Evolutionary conservation across 2,797 vertebrate genomes (phyloP).

Genomic region (Diplodus puntazzo): DNA sequence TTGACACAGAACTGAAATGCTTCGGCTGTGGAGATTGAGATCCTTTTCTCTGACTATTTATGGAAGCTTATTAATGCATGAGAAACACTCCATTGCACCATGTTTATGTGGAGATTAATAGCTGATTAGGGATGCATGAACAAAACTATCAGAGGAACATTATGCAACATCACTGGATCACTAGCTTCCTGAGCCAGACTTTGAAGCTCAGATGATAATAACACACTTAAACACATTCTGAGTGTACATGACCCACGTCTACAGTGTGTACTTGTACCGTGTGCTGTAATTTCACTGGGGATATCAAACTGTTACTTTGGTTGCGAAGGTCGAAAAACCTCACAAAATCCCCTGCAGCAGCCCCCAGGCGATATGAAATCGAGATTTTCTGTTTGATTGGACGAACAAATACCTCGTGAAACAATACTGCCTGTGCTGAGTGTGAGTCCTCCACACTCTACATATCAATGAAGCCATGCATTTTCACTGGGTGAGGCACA

Average conservation of each 20-base stretch:
- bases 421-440: conserved; percentile 30
- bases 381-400: conserved; percentile 56
- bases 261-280: no score
- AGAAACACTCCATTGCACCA: not conserved
- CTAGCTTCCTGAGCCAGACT: conserved; percentile 13
- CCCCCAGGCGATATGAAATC: conserved; percentile 38
- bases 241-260: not conserved
- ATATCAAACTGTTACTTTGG: conserved; percentile 31
- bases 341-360: conserved; percentile 38
- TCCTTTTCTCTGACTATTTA: conserved; percentile 22
- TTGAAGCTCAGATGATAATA: not conserved
- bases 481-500: conserved; percentile 28
- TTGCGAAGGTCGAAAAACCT: conserved; percentile 7
- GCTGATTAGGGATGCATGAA: conserved; percentile 32
- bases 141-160: conserved; percentile 14
- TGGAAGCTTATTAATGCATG: not conserved
- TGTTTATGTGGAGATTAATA: conserved; percentile 26
- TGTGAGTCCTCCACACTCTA: conserved; percentile 14
- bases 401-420: conserved; percentile 56
- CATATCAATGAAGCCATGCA: conserved; percentile 43
- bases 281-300: conserved; percentile 17
- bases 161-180: conserved; percentile 1
- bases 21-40: conserved; percentile 14
- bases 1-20: conserved; percentile 5
- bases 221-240: conserved; percentile 8